phyloP scores from a whole-genome alignment of 2,113 vertebrate species.

The Heterochromis multidens region DNA sequence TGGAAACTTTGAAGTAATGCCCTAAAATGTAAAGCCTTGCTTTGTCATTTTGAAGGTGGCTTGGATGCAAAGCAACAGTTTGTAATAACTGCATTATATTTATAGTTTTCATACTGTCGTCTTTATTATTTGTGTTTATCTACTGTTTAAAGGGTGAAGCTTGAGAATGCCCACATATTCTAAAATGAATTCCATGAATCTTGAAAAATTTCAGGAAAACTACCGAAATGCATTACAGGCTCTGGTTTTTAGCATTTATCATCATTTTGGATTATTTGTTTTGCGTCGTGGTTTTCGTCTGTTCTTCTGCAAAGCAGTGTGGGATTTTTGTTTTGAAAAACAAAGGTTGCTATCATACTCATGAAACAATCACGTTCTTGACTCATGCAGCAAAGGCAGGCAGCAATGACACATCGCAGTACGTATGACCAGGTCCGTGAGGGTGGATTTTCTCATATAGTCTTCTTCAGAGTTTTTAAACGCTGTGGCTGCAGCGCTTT shows the following conservation, averaged over 20 bases:
- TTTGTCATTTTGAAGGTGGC: background rate
- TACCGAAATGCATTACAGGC: background rate
- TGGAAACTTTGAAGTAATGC: background rate
- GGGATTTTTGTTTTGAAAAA: background rate
- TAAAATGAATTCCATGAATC: background rate
- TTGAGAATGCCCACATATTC: background rate
- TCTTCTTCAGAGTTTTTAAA: background rate
- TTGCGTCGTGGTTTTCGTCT: background rate
- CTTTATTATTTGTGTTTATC: background rate
- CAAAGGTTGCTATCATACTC: background rate
- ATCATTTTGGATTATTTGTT: background rate
- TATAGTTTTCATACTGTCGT: background rate
- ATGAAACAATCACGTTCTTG: background rate
- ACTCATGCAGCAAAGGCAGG: background rate
- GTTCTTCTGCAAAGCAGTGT: background rate
- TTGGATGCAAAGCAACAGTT: background rate
- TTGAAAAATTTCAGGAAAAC: background rate
- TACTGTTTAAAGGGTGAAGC: background rate
- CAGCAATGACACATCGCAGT: background rate
- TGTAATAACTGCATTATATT: background rate
- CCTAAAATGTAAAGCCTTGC: background rate
- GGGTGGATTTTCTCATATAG: background rate
- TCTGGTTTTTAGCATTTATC: background rate
- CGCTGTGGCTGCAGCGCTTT: background rate
- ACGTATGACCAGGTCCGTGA: rapidly evolving